Percentiles rank a stretch among this genome's conserved stretches.
phyloP scores from a whole-genome alignment of 92 coral and sea anemone species.

The Blastomussa wellsi region DNA sequence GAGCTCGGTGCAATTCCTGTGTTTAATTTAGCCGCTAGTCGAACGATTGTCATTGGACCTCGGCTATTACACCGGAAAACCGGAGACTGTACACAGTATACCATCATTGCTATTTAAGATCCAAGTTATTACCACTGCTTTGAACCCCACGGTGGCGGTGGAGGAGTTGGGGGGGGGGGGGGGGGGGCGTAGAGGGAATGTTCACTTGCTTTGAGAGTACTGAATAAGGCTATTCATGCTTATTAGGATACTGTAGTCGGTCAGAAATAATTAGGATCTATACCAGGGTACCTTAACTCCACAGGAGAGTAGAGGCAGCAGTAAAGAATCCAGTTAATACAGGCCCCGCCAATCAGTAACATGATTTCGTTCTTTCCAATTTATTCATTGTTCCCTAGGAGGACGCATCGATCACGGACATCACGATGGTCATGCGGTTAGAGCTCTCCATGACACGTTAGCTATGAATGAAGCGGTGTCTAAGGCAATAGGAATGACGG shows the following conservation, averaged over 20 bases:
- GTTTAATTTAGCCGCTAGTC: no score
- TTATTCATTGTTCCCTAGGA: not conserved
- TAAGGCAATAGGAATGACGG: conserved; percentile 30
- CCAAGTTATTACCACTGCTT: not conserved
- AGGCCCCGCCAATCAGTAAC: no score
- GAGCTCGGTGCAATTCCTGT: no score
- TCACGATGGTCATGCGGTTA: conserved; percentile 35
- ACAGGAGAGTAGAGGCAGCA: not conserved
- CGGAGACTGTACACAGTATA: no score
- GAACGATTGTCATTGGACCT: no score
- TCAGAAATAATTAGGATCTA: not conserved
- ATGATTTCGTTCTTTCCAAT: not conserved
- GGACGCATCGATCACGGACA: conserved; percentile 53
- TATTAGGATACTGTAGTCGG: not conserved
- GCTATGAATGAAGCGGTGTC: conserved; percentile 30
- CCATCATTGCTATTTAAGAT: not conserved
- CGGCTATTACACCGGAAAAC: no score
- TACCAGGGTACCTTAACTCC: not conserved
- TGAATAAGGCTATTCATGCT: no score
- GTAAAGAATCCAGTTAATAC: not conserved
- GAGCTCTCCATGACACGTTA: conserved; percentile 30
- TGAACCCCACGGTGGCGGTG: not conserved
- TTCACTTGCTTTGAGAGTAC: no score
- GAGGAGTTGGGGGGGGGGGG: not conserved
- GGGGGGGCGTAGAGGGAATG: not conserved